Conservation (phyloP, 2,113 vertebrate species). For the Ceyx margarethae region DNA sequence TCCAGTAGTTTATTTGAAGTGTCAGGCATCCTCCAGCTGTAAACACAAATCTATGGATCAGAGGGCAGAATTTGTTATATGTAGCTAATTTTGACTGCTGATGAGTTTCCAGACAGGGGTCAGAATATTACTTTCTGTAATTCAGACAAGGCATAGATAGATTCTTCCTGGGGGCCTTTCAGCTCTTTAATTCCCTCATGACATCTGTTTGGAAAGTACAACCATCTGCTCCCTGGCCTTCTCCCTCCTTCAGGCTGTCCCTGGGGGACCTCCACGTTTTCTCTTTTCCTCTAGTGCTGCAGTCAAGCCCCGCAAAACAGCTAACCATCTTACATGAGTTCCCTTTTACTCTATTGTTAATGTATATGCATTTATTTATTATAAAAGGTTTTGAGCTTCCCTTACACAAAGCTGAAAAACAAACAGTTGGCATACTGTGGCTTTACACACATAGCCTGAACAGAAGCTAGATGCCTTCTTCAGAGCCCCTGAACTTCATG, state of each 20-base stretch:
- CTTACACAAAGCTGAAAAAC: neutral
- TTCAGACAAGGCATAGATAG: neutral
- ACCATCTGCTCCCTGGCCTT: neutral
- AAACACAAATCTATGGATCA: neutral
- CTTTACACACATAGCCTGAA: neutral
- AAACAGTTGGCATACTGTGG: rapidly evolving
- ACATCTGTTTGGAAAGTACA: conserved; percentile 25
- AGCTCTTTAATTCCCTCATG: conserved; percentile 6
- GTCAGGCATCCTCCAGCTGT: neutral
- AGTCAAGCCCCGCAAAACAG: neutral
- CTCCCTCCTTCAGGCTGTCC: neutral
- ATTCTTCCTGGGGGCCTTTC: conserved; percentile 22
- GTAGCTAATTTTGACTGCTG: neutral
- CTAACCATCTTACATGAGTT: neutral
- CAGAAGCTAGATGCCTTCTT: neutral
- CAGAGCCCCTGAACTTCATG: neutral
- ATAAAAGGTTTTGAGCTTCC: neutral
- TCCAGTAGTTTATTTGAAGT: neutral
- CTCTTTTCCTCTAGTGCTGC: neutral
- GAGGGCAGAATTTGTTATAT: neutral
- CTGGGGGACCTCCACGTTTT: neutral
- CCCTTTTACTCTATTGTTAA: neutral
- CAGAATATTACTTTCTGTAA: neutral
- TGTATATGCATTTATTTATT: neutral
- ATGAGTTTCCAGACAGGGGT: neutral